Base-by-base conservation (phyloP, 2,888 invertebrate genomes). In the Caenorhabditis auriculariae region DNA sequence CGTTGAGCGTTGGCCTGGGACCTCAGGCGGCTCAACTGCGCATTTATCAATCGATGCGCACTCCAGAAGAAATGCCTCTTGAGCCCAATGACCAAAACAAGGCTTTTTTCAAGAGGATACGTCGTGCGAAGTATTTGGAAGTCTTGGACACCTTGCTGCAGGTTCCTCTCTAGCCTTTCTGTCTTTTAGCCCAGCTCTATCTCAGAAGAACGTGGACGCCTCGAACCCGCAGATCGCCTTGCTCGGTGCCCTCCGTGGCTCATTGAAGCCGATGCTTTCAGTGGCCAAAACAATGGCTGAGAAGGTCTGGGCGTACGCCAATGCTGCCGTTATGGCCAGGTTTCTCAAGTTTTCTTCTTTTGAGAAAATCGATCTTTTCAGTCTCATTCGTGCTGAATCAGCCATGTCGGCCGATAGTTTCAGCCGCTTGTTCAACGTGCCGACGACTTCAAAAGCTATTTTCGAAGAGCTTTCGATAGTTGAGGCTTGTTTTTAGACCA, bases 271-370 rank as follows among this genome's bases (percentile, higher is more conserved):
- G 9, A 43, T 58, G 47, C 29, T 62, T 15, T 52, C 51, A 24
- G 27, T 38, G 4, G 47, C 49, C 15, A 58, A 58, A n/a, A 51
- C 58, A 5, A 42, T 51, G 0, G 48, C 54, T 21, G 62, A 62
- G 39, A 62, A 54, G 42, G 47, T 62, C 2, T 62, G 62, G 62
- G 54, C 62, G 0, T 62, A 62, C 28, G 62, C 62, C 4, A 62
- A 62, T 6, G 45, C 62, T n/a, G 62, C 62, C 2, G 51, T 62
- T 17, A 38, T 62, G 2, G 62, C 62, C 0, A 32, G 35, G 35
- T 32, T 12, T 32, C 35, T 9, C 9, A n/a, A 12, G 9, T n/a
- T 12, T 32, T 12, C 9, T 9, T 12, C 35, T 32, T 32, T 32
- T n/a, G n/a, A n/a, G n/a, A n/a, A n/a, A n/a, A 9, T 32, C n/a